A percentile compares a stretch with the other conserved stretches of the same genome.
Conservation (phyloP, 1,140 invertebrate genomes). For the Hylaeus volcanicus region DNA sequence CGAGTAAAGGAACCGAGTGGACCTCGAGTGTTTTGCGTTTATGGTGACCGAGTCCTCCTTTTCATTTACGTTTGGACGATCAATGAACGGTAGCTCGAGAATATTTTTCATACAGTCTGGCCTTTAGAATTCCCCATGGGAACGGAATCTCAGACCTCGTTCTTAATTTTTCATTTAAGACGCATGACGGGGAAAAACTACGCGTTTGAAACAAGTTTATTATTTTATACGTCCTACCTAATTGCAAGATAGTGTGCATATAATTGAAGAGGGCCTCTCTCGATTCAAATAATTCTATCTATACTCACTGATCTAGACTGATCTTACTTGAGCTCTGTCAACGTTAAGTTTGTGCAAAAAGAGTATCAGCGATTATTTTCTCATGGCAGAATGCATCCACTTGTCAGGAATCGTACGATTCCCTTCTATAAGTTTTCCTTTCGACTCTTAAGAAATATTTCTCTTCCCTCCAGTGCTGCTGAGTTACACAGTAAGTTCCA, state of each 20-base stretch:
- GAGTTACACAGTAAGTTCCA: background rate
- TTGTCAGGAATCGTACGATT: no score
- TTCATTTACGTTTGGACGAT: slow-evolving; percentile 3
- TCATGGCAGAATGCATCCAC: no score
- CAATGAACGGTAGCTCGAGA: background rate
- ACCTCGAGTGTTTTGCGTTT: slow-evolving; percentile 7
- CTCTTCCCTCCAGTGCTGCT: background rate
- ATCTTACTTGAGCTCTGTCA: no score
- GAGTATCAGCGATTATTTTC: no score
- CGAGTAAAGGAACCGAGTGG: background rate
- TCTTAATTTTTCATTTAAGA: background rate
- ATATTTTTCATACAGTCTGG: background rate
- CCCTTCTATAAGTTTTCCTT: no score
- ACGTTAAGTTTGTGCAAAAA: no score
- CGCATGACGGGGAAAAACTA: background rate
- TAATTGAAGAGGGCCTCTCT: no score
- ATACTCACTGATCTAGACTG: no score
- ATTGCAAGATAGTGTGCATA: no score
- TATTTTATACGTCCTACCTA: no score
- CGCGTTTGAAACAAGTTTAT: no score
- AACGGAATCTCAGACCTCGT: background rate
- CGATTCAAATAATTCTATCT: no score
- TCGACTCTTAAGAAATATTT: background rate
- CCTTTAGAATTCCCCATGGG: background rate
- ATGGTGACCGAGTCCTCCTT: background rate